These are phyloP conservation scores for Catocala sponsa DNA, from an alignment of 2,888 invertebrate species.

Conservation along the genomic window DNA sequence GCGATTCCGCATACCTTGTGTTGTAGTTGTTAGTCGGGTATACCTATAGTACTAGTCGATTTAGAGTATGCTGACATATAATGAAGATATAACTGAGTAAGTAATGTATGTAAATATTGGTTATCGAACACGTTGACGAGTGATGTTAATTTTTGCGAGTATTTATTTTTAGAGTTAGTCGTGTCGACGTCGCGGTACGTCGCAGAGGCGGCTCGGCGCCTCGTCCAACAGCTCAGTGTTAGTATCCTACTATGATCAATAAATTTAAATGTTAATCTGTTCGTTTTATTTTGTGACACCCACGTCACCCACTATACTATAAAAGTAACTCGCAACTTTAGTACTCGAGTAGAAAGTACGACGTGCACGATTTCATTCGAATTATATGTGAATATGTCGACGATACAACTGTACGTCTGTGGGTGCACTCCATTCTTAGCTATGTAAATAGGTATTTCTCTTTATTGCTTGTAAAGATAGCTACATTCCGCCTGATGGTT, in stretches of 20 bases:
- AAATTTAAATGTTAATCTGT: slow-evolving; percentile 52
- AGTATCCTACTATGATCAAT: slow-evolving; percentile 54
- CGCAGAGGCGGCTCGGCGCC: slow-evolving; percentile 44
- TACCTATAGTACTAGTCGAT: slow-evolving; percentile 45
- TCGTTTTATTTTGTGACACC: slow-evolving; percentile 5
- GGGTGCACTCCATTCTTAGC: no score
- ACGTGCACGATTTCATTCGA: no score
- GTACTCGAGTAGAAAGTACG: no score
- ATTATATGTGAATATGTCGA: no score
- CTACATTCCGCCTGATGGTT: no score
- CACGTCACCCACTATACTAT: background rate
- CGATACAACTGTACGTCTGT: no score
- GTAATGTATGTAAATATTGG: slow-evolving; percentile 52
- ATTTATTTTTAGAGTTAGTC: slow-evolving; percentile 52
- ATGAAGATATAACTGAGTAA: slow-evolving; percentile 26
- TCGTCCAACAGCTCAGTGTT: slow-evolving; percentile 49
- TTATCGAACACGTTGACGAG: slow-evolving; percentile 39
- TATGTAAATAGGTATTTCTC: no score
- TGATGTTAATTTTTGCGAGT: slow-evolving; percentile 48
- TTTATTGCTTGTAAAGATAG: no score
- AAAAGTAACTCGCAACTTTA: no score
- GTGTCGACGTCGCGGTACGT: slow-evolving; percentile 34
- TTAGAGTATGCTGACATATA: slow-evolving; percentile 34
- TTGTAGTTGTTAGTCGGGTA: slow-evolving; percentile 45
- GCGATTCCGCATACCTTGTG: slow-evolving; percentile 35